These are phyloP conservation scores for Tarsius wallacei DNA, from an alignment of 2,797 vertebrate species.

Conservation along the genomic window DNA sequence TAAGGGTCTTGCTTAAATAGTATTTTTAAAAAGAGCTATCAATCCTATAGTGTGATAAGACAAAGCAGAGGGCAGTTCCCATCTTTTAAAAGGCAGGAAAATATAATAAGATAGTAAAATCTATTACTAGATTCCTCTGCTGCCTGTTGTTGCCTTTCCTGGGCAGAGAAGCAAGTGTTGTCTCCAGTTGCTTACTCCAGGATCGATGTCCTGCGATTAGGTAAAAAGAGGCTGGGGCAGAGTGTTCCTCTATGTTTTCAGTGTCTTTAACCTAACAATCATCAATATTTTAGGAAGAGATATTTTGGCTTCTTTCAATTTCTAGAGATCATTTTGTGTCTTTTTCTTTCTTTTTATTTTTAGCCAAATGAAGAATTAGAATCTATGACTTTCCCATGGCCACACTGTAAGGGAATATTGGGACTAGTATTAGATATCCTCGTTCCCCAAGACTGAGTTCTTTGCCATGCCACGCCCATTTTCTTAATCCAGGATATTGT, in stretches of 20 bases:
- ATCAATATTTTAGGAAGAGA: neutral
- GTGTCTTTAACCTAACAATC: neutral
- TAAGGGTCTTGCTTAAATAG: neutral
- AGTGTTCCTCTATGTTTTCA: neutral
- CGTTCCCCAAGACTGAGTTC: rapidly evolving
- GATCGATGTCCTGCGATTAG: neutral
- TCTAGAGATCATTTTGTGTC: neutral
- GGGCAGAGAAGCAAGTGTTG: no score
- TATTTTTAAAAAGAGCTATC: neutral
- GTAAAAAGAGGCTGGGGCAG: neutral
- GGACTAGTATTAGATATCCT: neutral
- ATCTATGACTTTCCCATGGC: neutral
- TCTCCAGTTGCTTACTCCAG: no score
- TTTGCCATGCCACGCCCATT: neutral
- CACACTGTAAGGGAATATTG: neutral
- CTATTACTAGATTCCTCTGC: neutral
- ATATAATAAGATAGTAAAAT: neutral
- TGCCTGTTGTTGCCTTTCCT: neutral
- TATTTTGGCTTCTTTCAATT: neutral
- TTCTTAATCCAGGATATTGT: neutral
- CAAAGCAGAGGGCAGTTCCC: neutral
- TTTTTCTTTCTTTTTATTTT: neutral
- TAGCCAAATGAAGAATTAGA: neutral
- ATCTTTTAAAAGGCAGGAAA: neutral
- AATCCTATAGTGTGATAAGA: neutral